phyloP scores from a whole-genome alignment of 2,888 invertebrate species.

The Lagria hirta region DNA sequence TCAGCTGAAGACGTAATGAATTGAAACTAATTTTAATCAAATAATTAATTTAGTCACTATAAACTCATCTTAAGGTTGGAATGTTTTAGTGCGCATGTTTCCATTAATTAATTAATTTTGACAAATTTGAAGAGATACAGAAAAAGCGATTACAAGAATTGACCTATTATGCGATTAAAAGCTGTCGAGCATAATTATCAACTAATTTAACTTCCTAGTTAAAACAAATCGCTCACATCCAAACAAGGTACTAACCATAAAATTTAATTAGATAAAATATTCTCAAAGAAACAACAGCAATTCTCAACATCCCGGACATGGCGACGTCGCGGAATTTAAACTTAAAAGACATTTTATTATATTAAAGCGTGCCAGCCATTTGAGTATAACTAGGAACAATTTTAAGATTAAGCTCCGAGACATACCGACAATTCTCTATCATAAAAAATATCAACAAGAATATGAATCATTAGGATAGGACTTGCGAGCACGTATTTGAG shows the following conservation, averaged over 20 bases:
- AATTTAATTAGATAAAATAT: conserved; percentile 4
- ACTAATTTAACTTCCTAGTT: conserved; percentile 24
- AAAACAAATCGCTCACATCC: conserved; percentile 10
- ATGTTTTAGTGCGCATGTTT: too few species aligned
- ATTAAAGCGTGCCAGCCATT: conserved; percentile 46
- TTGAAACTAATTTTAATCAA: too few species aligned
- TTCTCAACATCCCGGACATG: conserved; percentile 53
- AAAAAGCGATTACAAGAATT: too few species aligned
- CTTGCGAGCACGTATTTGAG: conserved; percentile 27
- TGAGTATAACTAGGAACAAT: conserved; percentile 44
- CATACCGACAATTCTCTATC: conserved; percentile 35
- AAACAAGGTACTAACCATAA: conserved; percentile 9
- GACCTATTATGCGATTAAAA: conserved; percentile 26
- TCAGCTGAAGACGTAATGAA: too few species aligned
- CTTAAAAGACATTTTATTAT: conserved; percentile 30
- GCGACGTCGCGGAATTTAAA: conserved; percentile 44
- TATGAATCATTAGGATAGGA: conserved; percentile 36
- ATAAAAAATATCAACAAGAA: conserved; percentile 34
- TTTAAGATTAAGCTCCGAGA: conserved; percentile 40
- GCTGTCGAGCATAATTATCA: conserved; percentile 20
- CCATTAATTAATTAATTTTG: too few species aligned
- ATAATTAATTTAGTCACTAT: too few species aligned
- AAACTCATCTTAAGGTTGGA: too few species aligned
- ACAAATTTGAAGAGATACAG: too few species aligned
- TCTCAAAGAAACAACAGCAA: conserved; percentile 39